phyloP scores from a whole-genome alignment of 2,113 vertebrate species.

The Phyllostomus hastatus region DNA sequence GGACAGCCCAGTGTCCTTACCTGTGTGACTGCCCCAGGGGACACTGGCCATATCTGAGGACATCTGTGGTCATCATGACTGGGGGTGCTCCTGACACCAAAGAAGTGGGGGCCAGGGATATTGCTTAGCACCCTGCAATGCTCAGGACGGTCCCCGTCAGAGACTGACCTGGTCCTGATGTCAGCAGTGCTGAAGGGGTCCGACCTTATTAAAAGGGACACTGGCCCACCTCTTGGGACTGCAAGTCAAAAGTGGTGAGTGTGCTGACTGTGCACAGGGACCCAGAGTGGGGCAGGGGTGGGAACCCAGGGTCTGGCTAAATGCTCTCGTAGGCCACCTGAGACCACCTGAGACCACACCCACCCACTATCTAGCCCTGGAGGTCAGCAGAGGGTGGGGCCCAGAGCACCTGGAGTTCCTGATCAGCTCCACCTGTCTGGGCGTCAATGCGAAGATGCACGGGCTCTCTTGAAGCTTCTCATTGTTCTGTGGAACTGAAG shows the following conservation, averaged over 20 bases:
- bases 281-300: background rate
- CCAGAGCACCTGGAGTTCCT: slow-evolving; percentile 91
- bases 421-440: slow-evolving; percentile 94
- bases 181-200: background rate
- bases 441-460: slow-evolving; percentile 94
- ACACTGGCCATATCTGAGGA: background rate
- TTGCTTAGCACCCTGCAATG: too few species aligned
- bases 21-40: background rate
- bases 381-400: fast-evolving
- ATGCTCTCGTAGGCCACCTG: background rate
- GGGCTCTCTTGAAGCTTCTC: slow-evolving; percentile 98
- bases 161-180: background rate
- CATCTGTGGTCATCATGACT: background rate
- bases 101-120: background rate
- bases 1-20: background rate
- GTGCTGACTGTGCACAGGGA: background rate
- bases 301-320: background rate
- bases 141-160: background rate
- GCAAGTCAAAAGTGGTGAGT: too few species aligned
- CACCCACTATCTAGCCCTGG: too few species aligned
- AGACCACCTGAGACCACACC: too few species aligned
- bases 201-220: background rate
- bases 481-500: slow-evolving; percentile 92
- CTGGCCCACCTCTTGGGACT: fast-evolving
- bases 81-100: background rate